Percentiles rank a stretch among this genome's conserved stretches.
These are phyloP conservation scores for Penaeus indicus DNA, from an alignment of 1,140 invertebrate species.

Conservation along the genomic window DNA sequence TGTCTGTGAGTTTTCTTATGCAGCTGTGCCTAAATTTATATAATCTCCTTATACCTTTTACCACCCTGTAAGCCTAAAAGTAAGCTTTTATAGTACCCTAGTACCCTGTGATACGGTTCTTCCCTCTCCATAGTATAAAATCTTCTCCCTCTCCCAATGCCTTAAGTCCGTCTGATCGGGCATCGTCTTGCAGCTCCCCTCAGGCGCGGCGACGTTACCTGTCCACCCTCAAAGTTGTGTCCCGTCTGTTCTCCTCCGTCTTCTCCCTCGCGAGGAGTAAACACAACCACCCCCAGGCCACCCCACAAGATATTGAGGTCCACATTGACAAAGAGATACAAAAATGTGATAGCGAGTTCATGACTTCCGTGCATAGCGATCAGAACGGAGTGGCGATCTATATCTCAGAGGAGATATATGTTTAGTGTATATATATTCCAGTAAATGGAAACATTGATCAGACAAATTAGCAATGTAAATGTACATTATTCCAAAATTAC, in stretches of 20 bases:
- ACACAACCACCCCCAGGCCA: conserved; percentile 39
- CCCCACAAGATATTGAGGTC: conserved; percentile 49
- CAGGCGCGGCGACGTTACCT: conserved; percentile 63
- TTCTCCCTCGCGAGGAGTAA: conserved; percentile 61
- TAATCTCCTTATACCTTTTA: too few relatives aligned
- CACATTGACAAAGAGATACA: conserved; percentile 63
- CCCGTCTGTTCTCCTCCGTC: conserved; percentile 64
- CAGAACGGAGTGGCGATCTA: conserved; percentile 48
- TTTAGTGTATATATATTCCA: conserved; percentile 26
- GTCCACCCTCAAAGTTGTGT: conserved; percentile 66
- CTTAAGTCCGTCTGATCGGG: conserved; percentile 7
- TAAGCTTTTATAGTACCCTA: too few relatives aligned
- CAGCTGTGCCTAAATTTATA: too few relatives aligned
- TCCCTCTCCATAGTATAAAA: background rate
- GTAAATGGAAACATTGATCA: background rate
- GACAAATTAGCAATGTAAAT: too few relatives aligned
- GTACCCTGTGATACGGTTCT: background rate
- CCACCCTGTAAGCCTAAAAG: too few relatives aligned
- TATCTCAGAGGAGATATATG: conserved; percentile 62
- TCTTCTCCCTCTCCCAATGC: background rate
- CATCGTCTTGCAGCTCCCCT: conserved; percentile 58
- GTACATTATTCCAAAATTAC: too few relatives aligned
- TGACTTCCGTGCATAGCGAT: conserved; percentile 30
- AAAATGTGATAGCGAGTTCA: conserved; percentile 54
- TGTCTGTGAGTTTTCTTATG: too few relatives aligned